These are phyloP conservation scores for Coelopa pilipes DNA, from an alignment of 2,888 invertebrate genomes.

Conservation along the genomic window DNA sequence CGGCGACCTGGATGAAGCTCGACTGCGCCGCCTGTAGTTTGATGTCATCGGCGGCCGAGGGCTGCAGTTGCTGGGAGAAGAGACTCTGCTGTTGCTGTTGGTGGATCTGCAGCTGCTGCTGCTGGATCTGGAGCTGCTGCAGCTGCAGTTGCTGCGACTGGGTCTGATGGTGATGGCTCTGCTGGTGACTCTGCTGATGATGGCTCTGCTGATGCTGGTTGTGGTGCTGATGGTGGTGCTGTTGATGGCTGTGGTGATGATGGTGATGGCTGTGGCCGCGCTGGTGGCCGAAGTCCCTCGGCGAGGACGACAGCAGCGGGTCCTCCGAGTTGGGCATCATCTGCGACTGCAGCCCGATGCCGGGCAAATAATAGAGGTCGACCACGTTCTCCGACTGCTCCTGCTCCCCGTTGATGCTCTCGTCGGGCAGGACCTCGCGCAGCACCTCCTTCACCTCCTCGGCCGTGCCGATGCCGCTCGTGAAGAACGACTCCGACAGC, in stretches of 20 bases:
- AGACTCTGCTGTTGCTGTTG: constrained; percentile 35
- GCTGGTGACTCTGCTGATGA: constrained; percentile 36
- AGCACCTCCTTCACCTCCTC: constrained; percentile 88
- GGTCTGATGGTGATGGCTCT: constrained; percentile 25
- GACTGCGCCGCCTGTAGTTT: constrained; percentile 46
- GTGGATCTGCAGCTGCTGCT: constrained; percentile 40
- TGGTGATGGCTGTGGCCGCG: constrained; percentile 48
- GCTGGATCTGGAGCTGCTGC: not conserved
- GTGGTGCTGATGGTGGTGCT: constrained; percentile 40
- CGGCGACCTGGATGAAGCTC: not conserved
- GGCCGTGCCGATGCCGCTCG: constrained; percentile 83
- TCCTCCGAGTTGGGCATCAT: constrained; percentile 92
- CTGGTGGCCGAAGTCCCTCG: constrained; percentile 76
- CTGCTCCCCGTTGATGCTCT: constrained; percentile 71
- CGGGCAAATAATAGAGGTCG: constrained; percentile 66
- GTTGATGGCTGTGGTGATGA: constrained; percentile 43
- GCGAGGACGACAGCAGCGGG: constrained; percentile 83
- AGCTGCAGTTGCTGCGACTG: too few relatives aligned
- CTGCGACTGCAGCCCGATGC: constrained; percentile 76
- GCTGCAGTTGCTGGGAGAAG: constrained; percentile 29
- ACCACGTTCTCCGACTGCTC: constrained; percentile 62
- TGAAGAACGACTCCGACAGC: constrained; percentile 84
- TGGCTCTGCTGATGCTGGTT: constrained; percentile 36
- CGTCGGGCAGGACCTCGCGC: constrained; percentile 85
- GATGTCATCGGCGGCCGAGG: not conserved